Evolutionary conservation across 2,888 invertebrate species (phyloP).

Genomic region (Oscheius sp.): DNA sequence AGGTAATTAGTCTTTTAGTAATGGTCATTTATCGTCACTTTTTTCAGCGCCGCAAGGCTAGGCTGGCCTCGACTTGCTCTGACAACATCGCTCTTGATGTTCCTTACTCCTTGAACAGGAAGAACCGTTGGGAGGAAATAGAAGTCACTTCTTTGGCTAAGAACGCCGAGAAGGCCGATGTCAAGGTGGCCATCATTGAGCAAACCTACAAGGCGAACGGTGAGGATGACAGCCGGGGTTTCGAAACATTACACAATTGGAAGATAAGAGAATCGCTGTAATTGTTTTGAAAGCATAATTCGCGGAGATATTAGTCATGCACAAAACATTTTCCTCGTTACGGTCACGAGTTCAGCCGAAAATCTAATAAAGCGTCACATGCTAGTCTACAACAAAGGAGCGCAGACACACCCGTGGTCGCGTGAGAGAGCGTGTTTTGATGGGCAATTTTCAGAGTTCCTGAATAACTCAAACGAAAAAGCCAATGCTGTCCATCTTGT

Average conservation of each 20-base stretch:
- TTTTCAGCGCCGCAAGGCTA: conserved; percentile 58
- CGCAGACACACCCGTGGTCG: conserved; percentile 5
- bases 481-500: conserved; percentile 46
- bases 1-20: not conserved
- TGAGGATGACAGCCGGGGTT: not conserved
- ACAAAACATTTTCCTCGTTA: not conserved
- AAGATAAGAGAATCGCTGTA: not conserved
- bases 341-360: conserved; percentile 14
- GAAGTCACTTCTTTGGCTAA: conserved; percentile 19
- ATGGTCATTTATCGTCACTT: not conserved
- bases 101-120: conserved; percentile 65
- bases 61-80: conserved; percentile 55
- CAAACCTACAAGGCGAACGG: conserved; percentile 25
- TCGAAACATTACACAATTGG: not conserved
- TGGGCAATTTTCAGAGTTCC: conserved; percentile 6
- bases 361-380: conserved; percentile 18
- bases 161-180: conserved; percentile 8
- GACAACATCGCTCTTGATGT: conserved; percentile 59
- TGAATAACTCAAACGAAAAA: conserved; percentile 28
- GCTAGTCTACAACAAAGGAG: conserved; percentile 16
- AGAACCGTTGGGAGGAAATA: conserved; percentile 61
- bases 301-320: too few species aligned
- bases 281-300: not conserved
- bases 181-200: conserved; percentile 24
- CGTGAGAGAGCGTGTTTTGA: conserved; percentile 13